These are phyloP conservation scores for Diprion similis DNA, from an alignment of 1,140 invertebrate species.

Conservation along the genomic window DNA sequence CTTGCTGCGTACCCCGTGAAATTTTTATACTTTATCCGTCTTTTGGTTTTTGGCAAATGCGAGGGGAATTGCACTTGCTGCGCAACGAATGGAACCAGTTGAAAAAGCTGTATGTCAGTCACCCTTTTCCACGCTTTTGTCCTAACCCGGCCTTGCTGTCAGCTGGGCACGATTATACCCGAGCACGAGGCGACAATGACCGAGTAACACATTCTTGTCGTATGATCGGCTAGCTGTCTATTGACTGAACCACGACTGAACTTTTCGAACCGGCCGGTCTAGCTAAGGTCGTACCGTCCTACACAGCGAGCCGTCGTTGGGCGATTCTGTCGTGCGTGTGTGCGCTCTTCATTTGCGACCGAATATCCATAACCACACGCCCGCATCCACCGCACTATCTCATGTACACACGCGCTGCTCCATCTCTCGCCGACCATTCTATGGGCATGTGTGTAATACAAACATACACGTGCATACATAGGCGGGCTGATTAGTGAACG, in stretches of 20 bases:
- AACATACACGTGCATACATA: no score
- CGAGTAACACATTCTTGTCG: neutral
- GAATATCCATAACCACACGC: no score
- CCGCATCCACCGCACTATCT: neutral
- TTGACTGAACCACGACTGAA: conserved; percentile 60
- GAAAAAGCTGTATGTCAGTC: no score
- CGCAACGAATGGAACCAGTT: no score
- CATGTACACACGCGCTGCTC: neutral
- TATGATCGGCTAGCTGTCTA: conserved; percentile 42
- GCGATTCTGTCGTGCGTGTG: neutral
- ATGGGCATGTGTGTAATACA: no score
- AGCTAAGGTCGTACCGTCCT: conserved; percentile 27
- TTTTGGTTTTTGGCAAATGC: no score
- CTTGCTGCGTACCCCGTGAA: no score
- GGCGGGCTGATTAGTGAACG: no score
- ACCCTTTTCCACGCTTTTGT: neutral
- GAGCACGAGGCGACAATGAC: neutral
- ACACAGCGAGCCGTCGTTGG: neutral
- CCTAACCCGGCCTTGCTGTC: neutral
- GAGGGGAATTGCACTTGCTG: no score
- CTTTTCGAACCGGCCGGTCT: conserved; percentile 58
- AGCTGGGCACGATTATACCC: neutral
- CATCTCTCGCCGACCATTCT: no score
- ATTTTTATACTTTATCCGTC: no score
- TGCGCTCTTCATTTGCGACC: no score